Conservation (phyloP, 2,888 invertebrate genomes). For the Hydrotaea cyrtoneurina region DNA sequence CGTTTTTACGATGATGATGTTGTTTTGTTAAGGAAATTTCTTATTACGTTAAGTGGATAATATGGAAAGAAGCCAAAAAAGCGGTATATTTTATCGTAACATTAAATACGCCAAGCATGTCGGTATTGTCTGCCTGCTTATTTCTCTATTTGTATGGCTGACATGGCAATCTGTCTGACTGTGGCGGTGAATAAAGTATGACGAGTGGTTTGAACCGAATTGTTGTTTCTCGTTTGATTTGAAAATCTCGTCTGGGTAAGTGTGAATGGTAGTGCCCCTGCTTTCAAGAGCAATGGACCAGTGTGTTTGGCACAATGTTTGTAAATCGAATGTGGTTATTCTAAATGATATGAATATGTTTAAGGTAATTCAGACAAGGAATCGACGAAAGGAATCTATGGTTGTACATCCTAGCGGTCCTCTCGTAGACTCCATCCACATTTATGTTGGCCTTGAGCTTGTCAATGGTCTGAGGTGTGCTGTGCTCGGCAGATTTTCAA, state of each 20-base stretch:
- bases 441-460: no score
- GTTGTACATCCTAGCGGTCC: no score
- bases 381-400: no score
- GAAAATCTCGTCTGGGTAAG: neutral
- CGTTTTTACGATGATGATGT: constrained; percentile 15
- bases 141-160: neutral
- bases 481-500: no score
- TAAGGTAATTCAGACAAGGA: no score
- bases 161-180: neutral
- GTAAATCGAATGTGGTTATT: no score
- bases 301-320: no score
- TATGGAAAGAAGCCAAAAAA: constrained; percentile 75
- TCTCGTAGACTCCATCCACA: no score
- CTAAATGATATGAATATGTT: no score
- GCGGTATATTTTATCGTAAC: constrained; percentile 69
- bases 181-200: neutral
- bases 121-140: constrained; percentile 41
- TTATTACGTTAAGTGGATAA: constrained; percentile 76
- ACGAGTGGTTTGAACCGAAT: constrained; percentile 16
- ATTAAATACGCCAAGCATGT: constrained; percentile 69
- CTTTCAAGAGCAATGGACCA: no score
- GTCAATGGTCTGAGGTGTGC: no score
- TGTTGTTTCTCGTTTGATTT: neutral
- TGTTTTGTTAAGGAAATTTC: constrained; percentile 69
- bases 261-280: no score